Evolutionary conservation across 2,113 vertebrate genomes (phyloP), one percentile per base, ranked within the genome.

Genomic region (Gulo gulo): DNA sequence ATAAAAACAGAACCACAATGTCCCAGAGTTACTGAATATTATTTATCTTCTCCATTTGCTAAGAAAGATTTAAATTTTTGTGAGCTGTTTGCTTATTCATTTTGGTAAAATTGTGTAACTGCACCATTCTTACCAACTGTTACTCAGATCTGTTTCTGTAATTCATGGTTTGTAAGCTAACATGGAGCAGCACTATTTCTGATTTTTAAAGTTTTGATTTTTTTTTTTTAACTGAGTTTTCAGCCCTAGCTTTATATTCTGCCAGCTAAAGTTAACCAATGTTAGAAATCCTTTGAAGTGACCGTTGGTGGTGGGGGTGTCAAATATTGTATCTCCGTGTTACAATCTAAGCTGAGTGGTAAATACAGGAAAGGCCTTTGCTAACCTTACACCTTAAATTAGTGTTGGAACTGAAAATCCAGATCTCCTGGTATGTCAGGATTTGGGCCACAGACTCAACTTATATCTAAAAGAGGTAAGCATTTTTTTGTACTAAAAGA

Each of bases 31-130:
- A 65, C 65, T 81, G 93, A 96, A 7, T 92, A 79, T 93, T 52
- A 50, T 74, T 95, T 96, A 63, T 90, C 15, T 92, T 65, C 23
- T 83, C 24, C 10, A 24, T 69, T 96, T 90, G 61, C 67, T 79
- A 95, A 91, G 91, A 71, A 94, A 52, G n/a, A 89, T 95, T 87
- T 90, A 90, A 93, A 88, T 94, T 97, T 97, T 73, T 55, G 71
- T 94, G 92, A 92, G 31, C 24, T 88, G n/a, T 88, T 91, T 79
- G 50, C 7, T 81, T 81, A 87, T 78, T 96, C 31, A 29, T 78
- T 24, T 69, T 96, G 55, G 61, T 96, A 42, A 97, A 92, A 31
- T 91, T 91, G 55, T 79, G 80, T 92, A 71, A 78, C 82, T 91
- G 29, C 34, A 69, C 39, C 31, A 84, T 71, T 61, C 69, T 88